Base-by-base conservation (phyloP, 2,888 invertebrate species). In the Rhyacophila evoluta region DNA sequence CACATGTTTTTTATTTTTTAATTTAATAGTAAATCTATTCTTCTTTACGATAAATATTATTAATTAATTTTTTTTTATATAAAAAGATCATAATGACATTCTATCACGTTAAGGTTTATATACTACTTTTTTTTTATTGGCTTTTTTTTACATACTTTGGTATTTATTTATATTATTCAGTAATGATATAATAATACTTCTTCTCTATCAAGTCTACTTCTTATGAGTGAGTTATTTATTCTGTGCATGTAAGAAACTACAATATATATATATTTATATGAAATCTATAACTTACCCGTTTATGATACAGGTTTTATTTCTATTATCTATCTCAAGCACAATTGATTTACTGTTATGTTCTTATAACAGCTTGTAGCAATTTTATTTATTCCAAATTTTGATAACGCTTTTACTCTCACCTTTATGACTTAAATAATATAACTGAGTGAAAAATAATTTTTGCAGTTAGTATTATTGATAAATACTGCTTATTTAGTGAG, bases 291-390 rank as follows among this genome's bases (percentile, higher is more conserved):
- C 6, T 4, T 33, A n/a, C n/a, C 15, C 39, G 12, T 55, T 19
- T 55, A 10, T 55, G 55, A 19, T 55, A 33, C 29, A 55, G 55
- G 55, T 55, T 55, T 55, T 55, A 19, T 55, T 55, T 55, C 12
- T 55, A 8, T 55, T 19, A 19, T 10, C 2, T 37, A 37, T 39
- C 19, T 55, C 25, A 19, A 19, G 55, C 55, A 55, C 55, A 55
- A 55, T 55, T 33, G 2, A 55, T 55, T 10, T 55, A 55, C 55
- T 55, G 55, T 55, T 55, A 55, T 55, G 12, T 5, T 19, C 55
- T 55, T 55, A 55, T 55, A 55, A 55, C 55, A 55, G 55, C 55
- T 55, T 55, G 25, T 55, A 55, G 55, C 55, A 25, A 55, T 55
- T 19, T 19, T 55, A 25, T 55, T 55, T 55, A 55, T 55, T 55